These are phyloP conservation scores for Linyphia triangularis DNA, from an alignment of 2,888 invertebrate genomes.

Conservation along the genomic window DNA sequence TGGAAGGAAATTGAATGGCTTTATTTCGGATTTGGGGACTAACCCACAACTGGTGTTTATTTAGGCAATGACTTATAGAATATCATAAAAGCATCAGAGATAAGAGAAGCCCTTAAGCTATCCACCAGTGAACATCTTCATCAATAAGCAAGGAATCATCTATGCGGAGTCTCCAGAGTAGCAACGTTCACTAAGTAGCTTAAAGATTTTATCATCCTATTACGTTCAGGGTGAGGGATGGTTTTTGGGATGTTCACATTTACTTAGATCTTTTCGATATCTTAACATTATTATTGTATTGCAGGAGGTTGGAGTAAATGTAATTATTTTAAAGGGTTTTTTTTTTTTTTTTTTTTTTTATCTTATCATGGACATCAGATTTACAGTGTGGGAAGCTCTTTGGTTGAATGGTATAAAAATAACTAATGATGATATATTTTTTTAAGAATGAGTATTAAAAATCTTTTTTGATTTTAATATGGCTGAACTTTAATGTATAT, in stretches of 20 bases:
- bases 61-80: conserved; percentile 36
- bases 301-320: neutral
- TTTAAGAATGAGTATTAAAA: no score
- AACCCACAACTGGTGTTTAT: conserved; percentile 3
- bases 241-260: neutral
- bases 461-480: no score
- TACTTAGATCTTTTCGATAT: conserved; percentile 1
- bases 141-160: conserved; percentile 41
- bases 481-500: no score
- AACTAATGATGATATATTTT: no score
- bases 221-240: neutral
- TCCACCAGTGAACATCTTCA: conserved; percentile 45
- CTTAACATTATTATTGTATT: neutral
- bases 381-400: no score
- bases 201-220: conserved; percentile 65
- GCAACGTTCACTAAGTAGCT: conserved; percentile 58
- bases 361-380: no score
- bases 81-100: conserved; percentile 13
- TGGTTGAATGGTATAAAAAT: no score
- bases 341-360: no score
- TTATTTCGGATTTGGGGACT: neutral
- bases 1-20: neutral
- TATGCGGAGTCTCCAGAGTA: conserved; percentile 21
- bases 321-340: no score
- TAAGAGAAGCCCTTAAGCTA: conserved; percentile 44